Evolutionary conservation across 2,888 invertebrate species (phyloP).

Genomic region (Leptothorax acervorum): DNA sequence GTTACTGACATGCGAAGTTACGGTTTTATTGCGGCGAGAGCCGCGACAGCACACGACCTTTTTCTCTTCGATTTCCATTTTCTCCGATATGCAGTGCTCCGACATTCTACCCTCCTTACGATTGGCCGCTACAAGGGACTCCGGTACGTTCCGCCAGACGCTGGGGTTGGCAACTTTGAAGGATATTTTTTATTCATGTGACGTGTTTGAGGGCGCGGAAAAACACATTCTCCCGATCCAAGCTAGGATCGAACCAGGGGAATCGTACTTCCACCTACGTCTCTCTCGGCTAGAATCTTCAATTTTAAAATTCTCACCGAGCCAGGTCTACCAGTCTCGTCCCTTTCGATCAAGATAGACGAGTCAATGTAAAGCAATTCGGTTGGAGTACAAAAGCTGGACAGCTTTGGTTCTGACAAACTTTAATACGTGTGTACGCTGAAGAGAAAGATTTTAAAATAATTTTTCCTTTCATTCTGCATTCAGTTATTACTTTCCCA

Average conservation of each 20-base stretch:
- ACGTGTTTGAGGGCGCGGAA: slow-evolving; percentile 84
- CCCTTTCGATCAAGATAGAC: slow-evolving; percentile 39
- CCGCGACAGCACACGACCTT: slow-evolving; percentile 46
- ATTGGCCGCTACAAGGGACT: slow-evolving; percentile 59
- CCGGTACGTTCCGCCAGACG: slow-evolving; percentile 68
- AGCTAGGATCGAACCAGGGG: slow-evolving; percentile 64
- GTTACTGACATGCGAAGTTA: slow-evolving; percentile 2
- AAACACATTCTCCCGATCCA: slow-evolving; percentile 83
- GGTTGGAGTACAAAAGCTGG: neutral
- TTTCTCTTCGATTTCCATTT: slow-evolving; percentile 52
- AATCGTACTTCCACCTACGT: slow-evolving; percentile 59
- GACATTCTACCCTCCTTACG: slow-evolving; percentile 55
- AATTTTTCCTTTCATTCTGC: neutral
- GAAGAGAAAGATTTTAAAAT: neutral
- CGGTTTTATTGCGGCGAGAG: slow-evolving; percentile 24
- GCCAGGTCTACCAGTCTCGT: slow-evolving; percentile 40
- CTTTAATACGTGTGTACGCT: neutral
- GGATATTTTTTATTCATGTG: slow-evolving; percentile 85
- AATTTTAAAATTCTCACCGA: slow-evolving; percentile 76
- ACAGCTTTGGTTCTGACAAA: slow-evolving; percentile 18
- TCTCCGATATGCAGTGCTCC: slow-evolving; percentile 65
- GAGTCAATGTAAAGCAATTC: slow-evolving; percentile 38
- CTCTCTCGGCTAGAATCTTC: slow-evolving; percentile 64
- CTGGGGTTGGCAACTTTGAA: slow-evolving; percentile 83
- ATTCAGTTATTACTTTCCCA: neutral